A percentile compares a stretch with the other conserved stretches of the same genome.
Conservation (phyloP, 2,888 invertebrate genomes). For the Orgyia antiqua region DNA sequence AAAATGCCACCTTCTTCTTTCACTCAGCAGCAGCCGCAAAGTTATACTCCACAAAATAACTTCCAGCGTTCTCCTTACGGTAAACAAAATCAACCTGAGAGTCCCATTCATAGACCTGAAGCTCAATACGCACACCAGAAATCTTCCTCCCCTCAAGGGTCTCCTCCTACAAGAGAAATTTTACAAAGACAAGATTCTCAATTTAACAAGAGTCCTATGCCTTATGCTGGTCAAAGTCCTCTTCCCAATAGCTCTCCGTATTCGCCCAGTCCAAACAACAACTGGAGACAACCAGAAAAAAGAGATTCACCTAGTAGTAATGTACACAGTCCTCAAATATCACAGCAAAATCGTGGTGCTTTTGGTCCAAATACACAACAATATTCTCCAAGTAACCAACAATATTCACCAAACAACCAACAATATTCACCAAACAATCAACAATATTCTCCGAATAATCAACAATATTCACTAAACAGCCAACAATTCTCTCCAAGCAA, state of each 20-base stretch:
- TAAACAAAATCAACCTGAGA: slow-evolving; percentile 56
- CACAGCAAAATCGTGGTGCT: slow-evolving; percentile 25
- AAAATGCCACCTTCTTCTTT: slow-evolving; percentile 61
- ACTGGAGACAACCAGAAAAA: slow-evolving; percentile 69
- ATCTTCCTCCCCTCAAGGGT: slow-evolving; percentile 51
- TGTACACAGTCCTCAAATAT: slow-evolving; percentile 37
- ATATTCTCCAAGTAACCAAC: slow-evolving; percentile 31
- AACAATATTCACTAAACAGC: slow-evolving; percentile 36
- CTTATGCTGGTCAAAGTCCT: slow-evolving; percentile 56
- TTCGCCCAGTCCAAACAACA: slow-evolving; percentile 64
- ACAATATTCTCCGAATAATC: slow-evolving; percentile 38
- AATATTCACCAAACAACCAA: slow-evolving; percentile 38
- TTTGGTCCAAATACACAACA: slow-evolving; percentile 48
- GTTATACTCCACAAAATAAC: slow-evolving; percentile 51
- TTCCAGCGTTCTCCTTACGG: slow-evolving; percentile 31
- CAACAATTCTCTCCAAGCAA: slow-evolving; percentile 46
- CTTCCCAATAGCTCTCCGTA: slow-evolving; percentile 49
- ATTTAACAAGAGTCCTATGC: slow-evolving; percentile 72
- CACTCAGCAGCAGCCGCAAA: slow-evolving; percentile 62
- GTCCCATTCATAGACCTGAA: slow-evolving; percentile 70
- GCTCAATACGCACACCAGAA: slow-evolving; percentile 66
- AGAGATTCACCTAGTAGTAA: slow-evolving; percentile 55
- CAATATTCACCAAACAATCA: slow-evolving; percentile 45
- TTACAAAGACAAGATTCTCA: slow-evolving; percentile 70
- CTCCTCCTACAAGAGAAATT: slow-evolving; percentile 59